A percentile compares a stretch with the other conserved stretches of the same genome.
These are phyloP conservation scores for Columba guinea DNA, from an alignment of 2,797 vertebrate genomes.

Conservation along the genomic window DNA sequence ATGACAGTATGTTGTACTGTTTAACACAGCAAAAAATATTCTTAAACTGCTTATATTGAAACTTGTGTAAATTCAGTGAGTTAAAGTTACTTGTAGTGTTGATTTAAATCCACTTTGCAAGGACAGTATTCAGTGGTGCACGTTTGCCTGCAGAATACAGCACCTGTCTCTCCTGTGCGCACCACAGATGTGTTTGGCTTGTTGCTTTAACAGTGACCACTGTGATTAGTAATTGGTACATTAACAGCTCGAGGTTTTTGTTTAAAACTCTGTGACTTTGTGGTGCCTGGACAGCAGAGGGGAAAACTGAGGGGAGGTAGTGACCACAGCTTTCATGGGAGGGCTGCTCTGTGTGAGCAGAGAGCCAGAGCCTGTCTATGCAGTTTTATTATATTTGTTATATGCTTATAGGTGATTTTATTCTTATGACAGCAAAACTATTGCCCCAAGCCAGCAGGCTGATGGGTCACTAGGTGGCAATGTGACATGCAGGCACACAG, in stretches of 20 bases:
- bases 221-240: background rate
- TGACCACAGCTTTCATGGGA: too few species aligned
- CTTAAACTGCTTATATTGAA: background rate
- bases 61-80: background rate
- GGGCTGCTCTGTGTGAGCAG: too few species aligned
- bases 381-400: too few species aligned
- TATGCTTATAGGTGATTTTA: background rate
- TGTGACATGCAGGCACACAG: background rate
- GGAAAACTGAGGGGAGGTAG: background rate
- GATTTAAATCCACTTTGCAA: background rate
- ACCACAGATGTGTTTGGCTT: rapidly evolving
- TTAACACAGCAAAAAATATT: background rate
- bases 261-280: background rate
- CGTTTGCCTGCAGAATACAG: background rate
- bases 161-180: background rate
- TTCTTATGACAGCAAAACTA: background rate
- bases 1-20: background rate
- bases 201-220: background rate
- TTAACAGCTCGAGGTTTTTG: background rate
- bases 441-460: background rate
- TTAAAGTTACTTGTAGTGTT: background rate
- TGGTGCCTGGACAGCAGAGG: background rate
- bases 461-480: background rate
- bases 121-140: rapidly evolving
- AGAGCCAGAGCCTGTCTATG: too few species aligned